phyloP scores from a whole-genome alignment of 2,797 vertebrate species.

The Pipistrellus kuhlii region DNA sequence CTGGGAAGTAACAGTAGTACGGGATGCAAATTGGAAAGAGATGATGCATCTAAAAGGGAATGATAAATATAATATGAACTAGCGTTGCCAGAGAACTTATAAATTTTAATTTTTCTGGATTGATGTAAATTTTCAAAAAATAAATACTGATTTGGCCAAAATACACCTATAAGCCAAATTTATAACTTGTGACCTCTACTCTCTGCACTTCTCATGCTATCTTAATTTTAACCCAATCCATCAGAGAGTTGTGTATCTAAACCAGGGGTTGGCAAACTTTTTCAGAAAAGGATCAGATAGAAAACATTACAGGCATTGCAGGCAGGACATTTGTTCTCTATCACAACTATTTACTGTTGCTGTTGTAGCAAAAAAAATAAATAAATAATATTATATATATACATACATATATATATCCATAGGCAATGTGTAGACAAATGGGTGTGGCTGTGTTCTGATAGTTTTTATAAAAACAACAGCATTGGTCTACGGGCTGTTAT shows the following conservation, averaged over 20 bases:
- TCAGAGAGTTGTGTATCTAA: neutral
- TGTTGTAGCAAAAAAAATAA: neutral
- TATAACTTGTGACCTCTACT: neutral
- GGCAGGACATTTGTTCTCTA: neutral
- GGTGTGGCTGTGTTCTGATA: neutral
- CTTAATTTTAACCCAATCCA: slow-evolving; percentile 44
- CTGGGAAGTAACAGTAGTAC: neutral
- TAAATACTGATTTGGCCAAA: slow-evolving; percentile 5
- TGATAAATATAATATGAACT: neutral
- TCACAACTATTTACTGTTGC: slow-evolving; percentile 16
- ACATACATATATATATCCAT: neutral
- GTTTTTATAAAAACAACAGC: slow-evolving; percentile 39
- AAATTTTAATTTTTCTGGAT: slow-evolving; percentile 9
- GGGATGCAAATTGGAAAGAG: neutral
- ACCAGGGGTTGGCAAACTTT: neutral
- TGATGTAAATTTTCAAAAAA: slow-evolving; percentile 21
- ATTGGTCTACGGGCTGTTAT: neutral
- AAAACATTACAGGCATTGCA: neutral
- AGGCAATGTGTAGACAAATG: neutral
- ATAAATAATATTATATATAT: too few species aligned
- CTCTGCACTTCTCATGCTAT: neutral
- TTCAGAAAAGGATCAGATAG: neutral
- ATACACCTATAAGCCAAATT: neutral
- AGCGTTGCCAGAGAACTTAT: neutral
- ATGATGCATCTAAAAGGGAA: neutral